Evolutionary conservation across 2,797 vertebrate species (phyloP).

Genomic region (Rhabdomys pumilio): DNA sequence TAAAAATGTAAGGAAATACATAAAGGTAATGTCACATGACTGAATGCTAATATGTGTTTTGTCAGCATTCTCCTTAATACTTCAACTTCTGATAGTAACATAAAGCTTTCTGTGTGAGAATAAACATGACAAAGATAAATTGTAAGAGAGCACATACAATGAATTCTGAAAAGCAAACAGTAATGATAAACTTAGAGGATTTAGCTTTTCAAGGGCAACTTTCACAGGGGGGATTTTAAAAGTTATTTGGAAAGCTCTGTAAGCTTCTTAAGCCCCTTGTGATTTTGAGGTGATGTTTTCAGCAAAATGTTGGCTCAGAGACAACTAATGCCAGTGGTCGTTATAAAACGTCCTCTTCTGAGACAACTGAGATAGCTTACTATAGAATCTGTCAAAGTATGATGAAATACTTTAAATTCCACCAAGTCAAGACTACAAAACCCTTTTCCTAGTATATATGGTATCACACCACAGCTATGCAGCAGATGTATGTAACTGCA

Average conservation of each 20-base stretch:
- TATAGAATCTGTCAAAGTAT: slow-evolving; percentile 48
- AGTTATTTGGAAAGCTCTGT: slow-evolving; percentile 7
- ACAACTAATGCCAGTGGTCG: neutral
- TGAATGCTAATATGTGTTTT: neutral
- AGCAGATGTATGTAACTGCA: neutral
- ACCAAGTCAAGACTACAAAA: neutral
- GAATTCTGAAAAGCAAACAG: slow-evolving; percentile 57
- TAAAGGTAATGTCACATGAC: neutral
- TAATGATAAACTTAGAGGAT: slow-evolving; percentile 40
- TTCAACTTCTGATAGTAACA: slow-evolving; percentile 4
- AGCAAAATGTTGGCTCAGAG: slow-evolving; percentile 30
- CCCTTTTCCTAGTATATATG: neutral
- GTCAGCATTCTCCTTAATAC: neutral
- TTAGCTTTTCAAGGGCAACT: slow-evolving; percentile 56
- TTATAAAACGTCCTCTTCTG: slow-evolving; percentile 27
- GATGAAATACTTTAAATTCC: slow-evolving; percentile 60
- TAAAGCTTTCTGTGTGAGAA: slow-evolving; percentile 8
- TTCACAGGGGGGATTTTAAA: slow-evolving; percentile 44
- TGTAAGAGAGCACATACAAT: neutral
- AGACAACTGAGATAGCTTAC: neutral
- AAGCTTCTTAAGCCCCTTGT: slow-evolving; percentile 38
- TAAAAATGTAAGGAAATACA: neutral
- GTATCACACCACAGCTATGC: neutral
- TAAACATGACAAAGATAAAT: slow-evolving; percentile 19
- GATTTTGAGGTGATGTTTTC: slow-evolving; percentile 31